Evolutionary conservation across 2,113 vertebrate species (phyloP).

Genomic region (Hipposideros armiger): DNA sequence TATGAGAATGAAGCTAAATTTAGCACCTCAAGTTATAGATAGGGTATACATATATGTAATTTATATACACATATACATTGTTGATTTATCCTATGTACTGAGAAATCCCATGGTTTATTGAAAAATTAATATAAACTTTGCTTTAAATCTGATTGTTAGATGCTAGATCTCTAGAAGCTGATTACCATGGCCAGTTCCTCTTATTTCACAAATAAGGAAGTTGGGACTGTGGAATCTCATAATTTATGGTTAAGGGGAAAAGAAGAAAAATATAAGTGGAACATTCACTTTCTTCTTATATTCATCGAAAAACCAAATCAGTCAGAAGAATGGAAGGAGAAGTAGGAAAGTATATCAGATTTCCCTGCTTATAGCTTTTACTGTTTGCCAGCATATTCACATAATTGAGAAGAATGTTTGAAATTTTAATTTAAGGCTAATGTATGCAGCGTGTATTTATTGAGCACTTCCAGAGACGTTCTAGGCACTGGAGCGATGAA

Average conservation of each 20-base stretch:
- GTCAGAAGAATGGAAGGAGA: slow-evolving; percentile 37
- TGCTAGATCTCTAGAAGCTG: slow-evolving; percentile 30
- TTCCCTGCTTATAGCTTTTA: slow-evolving; percentile 39
- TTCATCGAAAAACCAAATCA: slow-evolving; percentile 23
- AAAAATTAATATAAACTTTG: slow-evolving; percentile 32
- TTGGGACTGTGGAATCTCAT: slow-evolving; percentile 41
- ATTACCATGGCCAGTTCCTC: slow-evolving; percentile 15
- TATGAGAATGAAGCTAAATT: slow-evolving; percentile 19
- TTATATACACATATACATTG: not conserved
- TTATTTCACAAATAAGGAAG: slow-evolving; percentile 58
- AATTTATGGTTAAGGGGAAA: slow-evolving; percentile 52
- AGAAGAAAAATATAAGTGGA: slow-evolving; percentile 5
- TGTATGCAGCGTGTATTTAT: not conserved
- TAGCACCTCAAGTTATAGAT: not conserved
- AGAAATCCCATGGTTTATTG: not conserved
- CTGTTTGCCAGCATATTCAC: not conserved
- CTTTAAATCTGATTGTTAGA: slow-evolving; percentile 31
- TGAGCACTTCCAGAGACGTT: not conserved
- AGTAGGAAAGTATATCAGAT: not conserved
- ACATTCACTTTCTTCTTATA: slow-evolving; percentile 61
- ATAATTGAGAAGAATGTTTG: slow-evolving; percentile 39
- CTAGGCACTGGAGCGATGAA: not conserved
- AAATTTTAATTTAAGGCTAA: slow-evolving; percentile 13
- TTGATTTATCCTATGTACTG: slow-evolving; percentile 17
- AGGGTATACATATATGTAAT: not conserved